Evolutionary conservation across 2,797 vertebrate genomes (phyloP), one percentile per base, ranked within the genome.

Genomic region (Pipistrellus nathusii): DNA sequence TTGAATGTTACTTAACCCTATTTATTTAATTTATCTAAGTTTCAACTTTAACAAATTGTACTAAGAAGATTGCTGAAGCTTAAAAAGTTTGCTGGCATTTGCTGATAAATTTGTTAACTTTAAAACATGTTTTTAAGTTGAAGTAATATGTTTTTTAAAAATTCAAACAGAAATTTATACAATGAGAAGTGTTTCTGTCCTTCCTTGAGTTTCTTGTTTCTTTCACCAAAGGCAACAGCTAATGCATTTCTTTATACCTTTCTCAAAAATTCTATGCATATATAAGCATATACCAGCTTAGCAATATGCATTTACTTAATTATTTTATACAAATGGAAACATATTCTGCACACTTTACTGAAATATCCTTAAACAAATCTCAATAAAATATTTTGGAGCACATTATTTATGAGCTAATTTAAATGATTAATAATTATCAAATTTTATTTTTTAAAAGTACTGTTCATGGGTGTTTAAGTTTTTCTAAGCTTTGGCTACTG

Each of bases 1-100:
- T 53, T 94, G 38, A 81, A 27, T 85, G 85, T 94, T 93, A 38
- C 53, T 87, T 93, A 32, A 64, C 18, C 41, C 46, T 93, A 41
- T 68, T 88, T 73, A 71, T 66, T 85, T 90, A 71, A 76, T 89
- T 80, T 85, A 46, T 44, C 44, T 88, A 86, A 80, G 35, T 18
- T 83, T 93, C 46, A 76, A 8, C 44, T 87, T 82, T 57, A 80
- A 81, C 8, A n/a, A 38, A 23, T 21, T 89, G 0, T 18, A 44
- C 4, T 64, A 75, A 72, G 41, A 83, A 53, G 66, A 69, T 48
- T 51, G 13, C 27, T 35, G 13, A 81, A 30, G 18, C 44, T 75
- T 91, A 75, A 93, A 83, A 41, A 57, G 23, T 59, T 80, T 30
- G 32, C 27, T 78, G n/a, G 20, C 7, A 46, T 73, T 92, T 89